phyloP scores from a whole-genome alignment of 2,113 vertebrate species.

The Clarias gariepinus region DNA sequence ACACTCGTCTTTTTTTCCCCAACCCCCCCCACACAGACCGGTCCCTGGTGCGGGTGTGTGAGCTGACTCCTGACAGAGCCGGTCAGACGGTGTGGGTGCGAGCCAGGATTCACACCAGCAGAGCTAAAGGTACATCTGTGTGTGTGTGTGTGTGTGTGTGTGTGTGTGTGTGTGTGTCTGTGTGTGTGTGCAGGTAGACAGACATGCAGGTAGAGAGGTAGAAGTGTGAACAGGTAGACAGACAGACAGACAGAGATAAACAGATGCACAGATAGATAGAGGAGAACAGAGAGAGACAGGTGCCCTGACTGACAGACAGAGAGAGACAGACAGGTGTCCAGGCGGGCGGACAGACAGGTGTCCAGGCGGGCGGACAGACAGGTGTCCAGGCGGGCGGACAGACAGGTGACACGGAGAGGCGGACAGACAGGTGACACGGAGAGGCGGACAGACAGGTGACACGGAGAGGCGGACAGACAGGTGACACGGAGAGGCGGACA shows the following conservation, averaged over 20 bases:
- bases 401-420: too few relatives aligned
- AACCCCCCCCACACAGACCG: conserved; percentile 74
- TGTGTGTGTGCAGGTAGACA: neutral
- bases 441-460: too few relatives aligned
- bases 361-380: too few relatives aligned
- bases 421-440: too few relatives aligned
- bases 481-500: too few relatives aligned
- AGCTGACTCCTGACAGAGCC: conserved; percentile 83
- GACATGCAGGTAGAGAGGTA: neutral
- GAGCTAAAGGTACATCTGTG: conserved; percentile 90
- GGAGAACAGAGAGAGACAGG: neutral
- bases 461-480: too few relatives aligned
- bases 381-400: too few relatives aligned
- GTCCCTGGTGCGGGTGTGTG: conserved; percentile 82
- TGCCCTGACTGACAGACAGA: too few relatives aligned
- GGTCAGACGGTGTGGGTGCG: conserved; percentile 93
- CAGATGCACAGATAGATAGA: neutral
- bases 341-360: neutral
- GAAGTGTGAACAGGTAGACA: neutral
- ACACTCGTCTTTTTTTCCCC: neutral
- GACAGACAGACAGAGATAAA: neutral
- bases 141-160: neutral
- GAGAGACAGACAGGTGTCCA: too few relatives aligned
- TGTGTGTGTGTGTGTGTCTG: too few relatives aligned
- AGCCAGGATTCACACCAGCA: conserved; percentile 94